Evolutionary conservation across 2,888 invertebrate genomes (phyloP), one percentile per base, ranked within the genome.

Genomic region (Microdon myrmicae): DNA sequence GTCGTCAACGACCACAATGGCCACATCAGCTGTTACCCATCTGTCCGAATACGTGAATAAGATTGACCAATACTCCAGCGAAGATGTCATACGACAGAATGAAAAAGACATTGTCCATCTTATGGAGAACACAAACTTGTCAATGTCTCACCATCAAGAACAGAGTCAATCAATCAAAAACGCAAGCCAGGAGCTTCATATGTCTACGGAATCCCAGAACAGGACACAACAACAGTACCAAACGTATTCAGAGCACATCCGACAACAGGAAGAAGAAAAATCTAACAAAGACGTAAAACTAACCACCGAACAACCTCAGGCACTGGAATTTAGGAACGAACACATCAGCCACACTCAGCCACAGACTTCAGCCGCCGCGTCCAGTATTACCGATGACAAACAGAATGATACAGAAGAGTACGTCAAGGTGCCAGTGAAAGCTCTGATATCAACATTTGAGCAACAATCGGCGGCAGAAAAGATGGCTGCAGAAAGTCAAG

Each of bases 401-500:
- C 4, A 20, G 14, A 31, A 38, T 2, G 28, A 48, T 6, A 29
- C 32, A 32, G 32, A 66, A 4, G 23, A 66, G 9, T 80, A 81
- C 54, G 70, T 73, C 14, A 79, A 81, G 70, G 70, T 82, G 38
- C 81, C 81, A 16, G 81, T 83, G 1, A 81, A 75, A 64, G 74
- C 78, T 35, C 72, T 87, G 20, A 87, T 87, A 37, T 81, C 82
- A 59, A 83, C 82, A 68, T 87, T 86, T 69, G 87, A 87, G 70
- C 83, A 85, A 70, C 84, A 84, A n/a, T 84, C 85, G 1, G 56
- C 39, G 5, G 55, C 47, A 3, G 49, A 67, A 35, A 60, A 68
- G 47, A 10, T 55, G 72, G 49, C 41, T 2, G 47, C 43, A 4
- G 48, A 64, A 4, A 23, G 3, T 4, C 35, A 37, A 4, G 23